Percentiles rank a stretch among this genome's conserved stretches.
Evolutionary conservation across 92 coral and sea anemone genomes (phyloP).

Genomic region (Umimayanthus kanabou): DNA sequence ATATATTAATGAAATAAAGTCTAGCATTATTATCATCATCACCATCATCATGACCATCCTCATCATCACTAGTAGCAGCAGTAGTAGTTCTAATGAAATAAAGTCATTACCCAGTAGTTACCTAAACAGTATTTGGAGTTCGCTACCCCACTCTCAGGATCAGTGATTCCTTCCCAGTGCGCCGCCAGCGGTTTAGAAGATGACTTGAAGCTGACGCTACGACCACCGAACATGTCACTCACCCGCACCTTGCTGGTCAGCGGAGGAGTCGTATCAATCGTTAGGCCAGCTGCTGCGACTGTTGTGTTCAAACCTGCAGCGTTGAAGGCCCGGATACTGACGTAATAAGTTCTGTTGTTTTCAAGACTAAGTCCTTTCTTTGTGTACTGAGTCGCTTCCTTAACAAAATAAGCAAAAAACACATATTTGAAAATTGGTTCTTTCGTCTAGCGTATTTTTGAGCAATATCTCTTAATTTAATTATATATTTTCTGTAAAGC

Average conservation of each 20-base stretch:
- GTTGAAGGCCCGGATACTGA: constrained; percentile 74
- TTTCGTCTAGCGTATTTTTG: no score
- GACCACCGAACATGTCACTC: constrained; percentile 49
- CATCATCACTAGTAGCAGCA: no score
- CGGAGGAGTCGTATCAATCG: constrained; percentile 77
- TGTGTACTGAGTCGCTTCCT: constrained; percentile 49
- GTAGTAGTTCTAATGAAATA: no score
- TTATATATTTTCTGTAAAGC: no score
- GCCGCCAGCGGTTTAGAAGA: constrained; percentile 54
- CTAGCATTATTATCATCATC: no score
- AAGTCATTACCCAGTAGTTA: neutral
- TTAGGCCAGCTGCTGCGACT: constrained; percentile 55
- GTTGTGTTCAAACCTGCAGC: constrained; percentile 73
- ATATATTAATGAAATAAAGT: no score
- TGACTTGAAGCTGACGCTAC: constrained; percentile 57
- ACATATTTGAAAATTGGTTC: neutral
- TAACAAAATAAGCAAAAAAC: neutral
- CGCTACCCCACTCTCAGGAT: constrained; percentile 75
- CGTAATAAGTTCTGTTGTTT: constrained; percentile 53
- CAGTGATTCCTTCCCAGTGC: constrained; percentile 73
- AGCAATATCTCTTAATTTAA: no score
- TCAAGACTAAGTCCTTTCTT: constrained; percentile 46
- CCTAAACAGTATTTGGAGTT: constrained; percentile 74
- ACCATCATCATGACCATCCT: no score
- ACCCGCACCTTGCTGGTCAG: constrained; percentile 51